These are phyloP conservation scores for Lepeophtheirus salmonis DNA, from an alignment of 1,140 invertebrate genomes.

Conservation along the genomic window DNA sequence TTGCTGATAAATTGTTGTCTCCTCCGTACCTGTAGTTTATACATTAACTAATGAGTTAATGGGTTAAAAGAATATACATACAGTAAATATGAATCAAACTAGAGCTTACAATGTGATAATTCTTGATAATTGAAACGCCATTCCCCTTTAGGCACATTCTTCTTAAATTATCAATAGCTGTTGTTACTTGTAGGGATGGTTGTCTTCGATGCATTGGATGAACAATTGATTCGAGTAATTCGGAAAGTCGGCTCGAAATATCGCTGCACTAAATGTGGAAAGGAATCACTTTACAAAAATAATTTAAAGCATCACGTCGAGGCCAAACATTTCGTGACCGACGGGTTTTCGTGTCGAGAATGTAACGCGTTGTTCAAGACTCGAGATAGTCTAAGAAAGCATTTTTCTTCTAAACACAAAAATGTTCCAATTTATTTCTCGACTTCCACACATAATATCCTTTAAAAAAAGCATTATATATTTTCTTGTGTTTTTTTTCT, in stretches of 20 bases:
- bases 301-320: neutral
- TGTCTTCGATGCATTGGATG: neutral
- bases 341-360: neutral
- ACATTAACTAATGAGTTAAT: no score
- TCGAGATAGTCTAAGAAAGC: conserved; percentile 1
- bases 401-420: conserved; percentile 1
- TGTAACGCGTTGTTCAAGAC: neutral
- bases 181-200: neutral
- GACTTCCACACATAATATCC: neutral
- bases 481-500: no score
- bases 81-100: no score
- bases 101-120: no score
- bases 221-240: neutral
- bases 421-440: neutral
- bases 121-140: no score
- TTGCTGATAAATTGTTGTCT: no score
- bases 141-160: no score
- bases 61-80: no score
- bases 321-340: conserved; percentile 1
- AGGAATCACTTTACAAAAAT: neutral
- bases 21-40: no score
- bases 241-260: neutral
- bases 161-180: neutral
- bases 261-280: neutral
- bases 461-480: no score